phyloP scores from a whole-genome alignment of 2,113 vertebrate genomes.

The Misgurnus mizolepis region DNA sequence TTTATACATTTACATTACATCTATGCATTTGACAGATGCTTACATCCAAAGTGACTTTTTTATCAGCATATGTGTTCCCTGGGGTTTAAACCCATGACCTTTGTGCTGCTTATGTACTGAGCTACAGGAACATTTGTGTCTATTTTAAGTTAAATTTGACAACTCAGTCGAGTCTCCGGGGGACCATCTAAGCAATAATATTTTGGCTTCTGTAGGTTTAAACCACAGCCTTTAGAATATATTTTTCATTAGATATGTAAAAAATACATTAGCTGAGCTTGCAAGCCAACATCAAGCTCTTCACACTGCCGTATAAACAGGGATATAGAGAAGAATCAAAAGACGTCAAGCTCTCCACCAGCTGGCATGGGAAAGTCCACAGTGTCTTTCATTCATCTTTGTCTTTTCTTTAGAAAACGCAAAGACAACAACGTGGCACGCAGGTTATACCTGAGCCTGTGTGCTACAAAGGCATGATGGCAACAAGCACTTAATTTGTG shows the following conservation, averaged over 20 bases:
- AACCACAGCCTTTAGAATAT: no score
- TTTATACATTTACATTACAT: no score
- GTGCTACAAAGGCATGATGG: conserved; percentile 75
- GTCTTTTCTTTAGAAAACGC: conserved; percentile 44
- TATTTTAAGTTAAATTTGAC: no score
- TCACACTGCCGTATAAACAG: conserved; percentile 10
- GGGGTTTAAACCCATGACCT: no score
- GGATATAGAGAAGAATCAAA: conserved; percentile 13
- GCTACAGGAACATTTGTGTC: no score
- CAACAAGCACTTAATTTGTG: conserved; percentile 81
- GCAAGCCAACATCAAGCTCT: conserved; percentile 43
- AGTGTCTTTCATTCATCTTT: conserved; percentile 53
- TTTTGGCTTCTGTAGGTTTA: no score
- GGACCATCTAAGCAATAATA: no score
- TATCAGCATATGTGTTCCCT: no score
- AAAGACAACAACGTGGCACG: conserved; percentile 56
- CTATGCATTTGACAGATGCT: no score
- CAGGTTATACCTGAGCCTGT: conserved; percentile 63
- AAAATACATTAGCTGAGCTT: conserved; percentile 34
- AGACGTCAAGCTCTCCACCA: conserved; percentile 4
- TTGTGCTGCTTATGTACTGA: no score
- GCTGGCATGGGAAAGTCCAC: conserved; percentile 1
- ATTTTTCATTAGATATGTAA: neutral
- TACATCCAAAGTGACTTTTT: no score
- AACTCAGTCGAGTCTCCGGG: no score